Conservation (phyloP, 2,888 invertebrate species). For the Ectobius pallidus region DNA sequence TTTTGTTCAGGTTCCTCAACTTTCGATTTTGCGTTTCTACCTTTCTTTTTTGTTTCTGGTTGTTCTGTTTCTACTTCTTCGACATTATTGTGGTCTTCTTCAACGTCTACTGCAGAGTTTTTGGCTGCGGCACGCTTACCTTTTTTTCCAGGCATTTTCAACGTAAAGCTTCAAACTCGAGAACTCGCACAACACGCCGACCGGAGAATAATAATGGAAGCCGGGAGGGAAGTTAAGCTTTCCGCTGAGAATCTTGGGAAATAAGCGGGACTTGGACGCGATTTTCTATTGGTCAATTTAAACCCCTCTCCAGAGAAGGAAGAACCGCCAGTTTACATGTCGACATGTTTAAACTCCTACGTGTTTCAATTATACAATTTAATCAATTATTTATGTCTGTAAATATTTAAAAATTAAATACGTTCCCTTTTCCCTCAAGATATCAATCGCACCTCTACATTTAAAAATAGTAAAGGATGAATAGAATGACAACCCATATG, state of each 20-base stretch:
- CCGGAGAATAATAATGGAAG: neutral
- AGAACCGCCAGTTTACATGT: no score
- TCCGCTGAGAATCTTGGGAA: neutral
- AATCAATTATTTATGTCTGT: no score
- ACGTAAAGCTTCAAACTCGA: neutral
- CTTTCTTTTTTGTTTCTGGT: conserved; percentile 6
- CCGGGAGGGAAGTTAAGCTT: neutral
- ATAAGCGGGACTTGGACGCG: neutral
- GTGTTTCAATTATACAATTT: no score
- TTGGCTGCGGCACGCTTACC: conserved; percentile 1
- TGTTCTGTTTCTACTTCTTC: conserved; percentile 3
- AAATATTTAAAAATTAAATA: no score
- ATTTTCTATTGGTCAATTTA: conserved; percentile 12
- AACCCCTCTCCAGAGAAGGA: no score
- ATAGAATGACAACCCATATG: no score
- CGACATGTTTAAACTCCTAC: no score
- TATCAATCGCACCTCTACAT: no score
- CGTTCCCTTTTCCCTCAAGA: no score
- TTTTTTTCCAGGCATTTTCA: conserved; percentile 27
- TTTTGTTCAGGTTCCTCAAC: conserved; percentile 5
- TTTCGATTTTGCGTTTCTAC: conserved; percentile 5
- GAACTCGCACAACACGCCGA: neutral
- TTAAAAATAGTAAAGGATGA: no score
- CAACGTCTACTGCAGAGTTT: neutral
- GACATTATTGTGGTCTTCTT: conserved; percentile 1